Evolutionary conservation across 2,888 invertebrate species (phyloP).

Genomic region (Salticus scenicus): DNA sequence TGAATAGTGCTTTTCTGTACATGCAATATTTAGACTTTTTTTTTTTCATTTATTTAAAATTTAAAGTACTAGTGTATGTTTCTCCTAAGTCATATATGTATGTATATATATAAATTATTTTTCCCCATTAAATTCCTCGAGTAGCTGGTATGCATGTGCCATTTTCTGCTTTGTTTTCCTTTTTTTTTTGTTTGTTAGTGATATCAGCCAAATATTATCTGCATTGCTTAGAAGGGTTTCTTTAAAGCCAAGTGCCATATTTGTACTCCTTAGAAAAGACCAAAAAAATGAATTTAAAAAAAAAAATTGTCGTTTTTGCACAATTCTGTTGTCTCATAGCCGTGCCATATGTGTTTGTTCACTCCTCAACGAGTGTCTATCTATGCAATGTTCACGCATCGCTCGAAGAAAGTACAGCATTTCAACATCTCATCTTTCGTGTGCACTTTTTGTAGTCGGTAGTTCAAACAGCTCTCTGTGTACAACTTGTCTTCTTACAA

Average conservation of each 20-base stretch:
- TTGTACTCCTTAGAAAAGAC: not conserved
- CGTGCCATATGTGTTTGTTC: slow-evolving; percentile 49
- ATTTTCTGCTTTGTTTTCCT: not conserved
- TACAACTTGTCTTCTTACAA: slow-evolving; percentile 31
- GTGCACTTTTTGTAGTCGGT: slow-evolving; percentile 47
- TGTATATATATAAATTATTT: no score
- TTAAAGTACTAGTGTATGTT: no score
- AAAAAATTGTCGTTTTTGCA: not conserved
- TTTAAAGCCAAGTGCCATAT: slow-evolving; percentile 41
- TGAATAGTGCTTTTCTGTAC: no score
- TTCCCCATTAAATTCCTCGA: no score
- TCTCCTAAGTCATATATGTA: no score
- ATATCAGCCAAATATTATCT: slow-evolving; percentile 51
- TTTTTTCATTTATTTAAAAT: no score
- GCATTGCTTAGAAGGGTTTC: slow-evolving; percentile 19
- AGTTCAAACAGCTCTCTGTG: slow-evolving; percentile 24
- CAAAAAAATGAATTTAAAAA: not conserved
- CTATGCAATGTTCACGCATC: slow-evolving; percentile 45
- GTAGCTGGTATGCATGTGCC: not conserved
- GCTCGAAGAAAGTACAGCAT: slow-evolving; percentile 49
- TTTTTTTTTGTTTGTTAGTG: no score
- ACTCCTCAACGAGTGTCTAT: slow-evolving; percentile 56
- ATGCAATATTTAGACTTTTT: no score
- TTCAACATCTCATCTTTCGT: not conserved
- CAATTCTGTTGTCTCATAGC: not conserved